These are phyloP conservation scores for Linnaemya tessellans DNA, from an alignment of 2,888 invertebrate genomes.

Conservation along the genomic window DNA sequence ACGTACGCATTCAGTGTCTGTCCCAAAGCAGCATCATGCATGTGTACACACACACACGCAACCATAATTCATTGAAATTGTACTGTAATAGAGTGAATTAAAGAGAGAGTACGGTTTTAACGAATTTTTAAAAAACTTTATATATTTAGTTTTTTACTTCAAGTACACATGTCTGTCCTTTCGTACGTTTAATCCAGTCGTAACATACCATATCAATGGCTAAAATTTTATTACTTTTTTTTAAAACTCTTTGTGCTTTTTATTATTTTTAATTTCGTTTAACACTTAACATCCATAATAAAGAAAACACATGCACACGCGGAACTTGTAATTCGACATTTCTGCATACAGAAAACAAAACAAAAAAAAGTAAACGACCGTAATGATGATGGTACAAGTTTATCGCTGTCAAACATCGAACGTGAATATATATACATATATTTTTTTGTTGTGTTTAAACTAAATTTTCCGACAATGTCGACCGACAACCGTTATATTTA, in stretches of 20 bases:
- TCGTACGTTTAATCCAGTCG: constrained; percentile 52
- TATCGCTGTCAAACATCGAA: constrained; percentile 67
- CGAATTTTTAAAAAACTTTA: constrained; percentile 8
- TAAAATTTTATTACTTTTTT: constrained; percentile 29
- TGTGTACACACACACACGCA: neutral
- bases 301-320: constrained; percentile 42
- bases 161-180: constrained; percentile 18
- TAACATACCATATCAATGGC: constrained; percentile 63
- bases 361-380: constrained; percentile 44
- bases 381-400: constrained; percentile 64
- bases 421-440: constrained; percentile 19
- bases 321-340: constrained; percentile 65
- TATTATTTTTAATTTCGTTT: constrained; percentile 15
- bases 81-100: neutral
- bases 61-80: constrained; percentile 7
- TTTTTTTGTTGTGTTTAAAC: constrained; percentile 39
- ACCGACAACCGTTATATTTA: constrained; percentile 61
- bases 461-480: constrained; percentile 61
- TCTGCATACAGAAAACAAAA: constrained; percentile 35
- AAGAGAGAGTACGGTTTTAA: constrained; percentile 1
- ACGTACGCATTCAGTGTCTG: constrained; percentile 62
- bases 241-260: constrained; percentile 32
- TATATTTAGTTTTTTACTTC: constrained; percentile 7
- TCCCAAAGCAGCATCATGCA: constrained; percentile 39
- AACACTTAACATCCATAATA: constrained; percentile 34